A percentile compares a stretch with the other conserved stretches of the same genome.
These are phyloP conservation scores for Seira ritae DNA, from an alignment of 2,888 invertebrate genomes.

Conservation along the genomic window DNA sequence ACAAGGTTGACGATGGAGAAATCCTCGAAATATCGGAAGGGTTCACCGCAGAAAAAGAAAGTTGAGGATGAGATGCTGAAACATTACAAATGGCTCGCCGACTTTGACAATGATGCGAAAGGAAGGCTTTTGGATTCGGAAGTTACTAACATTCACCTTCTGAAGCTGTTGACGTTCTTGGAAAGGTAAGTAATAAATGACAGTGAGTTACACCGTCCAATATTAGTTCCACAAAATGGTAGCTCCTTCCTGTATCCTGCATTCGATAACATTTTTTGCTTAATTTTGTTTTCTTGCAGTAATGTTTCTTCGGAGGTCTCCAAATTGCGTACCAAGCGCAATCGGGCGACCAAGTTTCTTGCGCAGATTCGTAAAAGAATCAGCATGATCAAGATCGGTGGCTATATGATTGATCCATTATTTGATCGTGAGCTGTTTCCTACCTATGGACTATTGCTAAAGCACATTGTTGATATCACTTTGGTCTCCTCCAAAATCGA, in stretches of 20 bases:
- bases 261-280: background rate
- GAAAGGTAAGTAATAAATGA: background rate
- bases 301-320: slow-evolving; percentile 48
- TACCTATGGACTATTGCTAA: slow-evolving; percentile 43
- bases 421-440: slow-evolving; percentile 33
- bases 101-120: slow-evolving; percentile 19
- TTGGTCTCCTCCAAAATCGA: slow-evolving; percentile 37
- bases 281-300: slow-evolving; percentile 12
- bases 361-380: slow-evolving; percentile 3
- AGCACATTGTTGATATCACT: slow-evolving; percentile 39
- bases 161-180: slow-evolving; percentile 15
- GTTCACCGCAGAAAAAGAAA: background rate
- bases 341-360: slow-evolving; percentile 58
- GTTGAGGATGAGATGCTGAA: background rate
- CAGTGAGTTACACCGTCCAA: background rate
- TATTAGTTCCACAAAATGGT: no score
- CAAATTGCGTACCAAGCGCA: slow-evolving; percentile 51
- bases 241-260: no score
- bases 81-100: slow-evolving; percentile 16
- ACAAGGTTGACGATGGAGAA: no score
- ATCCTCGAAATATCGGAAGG: background rate
- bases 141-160: background rate
- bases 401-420: background rate
- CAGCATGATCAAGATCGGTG: slow-evolving; percentile 33
- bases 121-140: background rate